Evolutionary conservation across 2,797 vertebrate species (phyloP), one percentile per base, ranked within the genome.

Genomic region (Ctenopoma multispine): DNA sequence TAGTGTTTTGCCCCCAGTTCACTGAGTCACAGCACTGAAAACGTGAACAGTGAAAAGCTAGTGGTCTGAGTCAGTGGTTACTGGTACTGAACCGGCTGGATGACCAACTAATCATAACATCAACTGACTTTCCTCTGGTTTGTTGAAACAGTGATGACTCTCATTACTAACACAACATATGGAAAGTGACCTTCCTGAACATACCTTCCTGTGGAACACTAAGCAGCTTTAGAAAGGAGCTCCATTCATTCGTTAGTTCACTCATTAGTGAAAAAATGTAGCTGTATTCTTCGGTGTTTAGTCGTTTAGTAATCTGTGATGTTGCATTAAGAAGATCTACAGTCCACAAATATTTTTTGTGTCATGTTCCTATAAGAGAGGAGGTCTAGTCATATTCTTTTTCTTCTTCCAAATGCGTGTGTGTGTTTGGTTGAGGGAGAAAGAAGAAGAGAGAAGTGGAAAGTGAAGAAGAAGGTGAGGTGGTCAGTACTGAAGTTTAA

Each of bases 31-130:
- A 55, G 46, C 9, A 15, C 12, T 63, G 51, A 83, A 47, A 64
- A 69, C 47, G 11, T 61, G 3, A 69, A 11, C 61, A 63, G 6
- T 38, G 47, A 53, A 10, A 53, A 51, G n/a, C 29, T 46, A 21
- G 49, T 62, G 58, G 67, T 72, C 40, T 88, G 85, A 92, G 66
- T 90, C 84, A 86, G 63, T 63, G 72, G 62, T 87, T 87, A 79
- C 78, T 83, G 84, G 77, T 72, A 77, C 46, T 60, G 50, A 78
- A 68, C 75, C 9, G 48, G n/a, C 14, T 40, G 27, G 21, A 23
- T 53, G 47, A 58, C 14, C 60, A 61, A 72, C 51, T 66, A 67
- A 81, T 75, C 54, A 69, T 50, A 40, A 41, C 57, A 74, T 57
- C 48, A 55, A 21, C 36, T 55, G 36, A 18, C 53, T 65, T 74